These are phyloP conservation scores for Protodeltote pygarga DNA, from an alignment of 2,888 invertebrate genomes.

Conservation along the genomic window DNA sequence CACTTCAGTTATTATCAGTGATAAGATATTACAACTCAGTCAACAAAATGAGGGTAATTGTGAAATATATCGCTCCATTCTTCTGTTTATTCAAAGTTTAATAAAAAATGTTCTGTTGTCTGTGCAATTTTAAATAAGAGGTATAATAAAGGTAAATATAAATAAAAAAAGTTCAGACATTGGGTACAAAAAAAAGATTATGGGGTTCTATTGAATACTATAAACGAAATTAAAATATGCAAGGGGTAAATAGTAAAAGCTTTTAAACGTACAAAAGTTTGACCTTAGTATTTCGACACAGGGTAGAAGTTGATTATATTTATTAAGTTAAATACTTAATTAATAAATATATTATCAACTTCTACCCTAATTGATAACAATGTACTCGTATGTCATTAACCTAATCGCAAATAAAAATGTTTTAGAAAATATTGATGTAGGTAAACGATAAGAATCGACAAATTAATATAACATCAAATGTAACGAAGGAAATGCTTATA, in stretches of 20 bases:
- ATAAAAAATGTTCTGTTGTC: no score
- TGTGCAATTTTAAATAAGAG: no score
- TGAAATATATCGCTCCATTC: constrained; percentile 2
- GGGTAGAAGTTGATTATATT: no score
- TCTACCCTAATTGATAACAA: not conserved
- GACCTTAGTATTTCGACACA: no score
- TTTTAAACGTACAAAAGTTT: no score
- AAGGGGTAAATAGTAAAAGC: constrained; percentile 23
- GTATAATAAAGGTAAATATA: no score
- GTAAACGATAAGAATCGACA: not conserved
- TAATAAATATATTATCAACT: no score
- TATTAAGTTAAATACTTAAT: constrained; percentile 13
- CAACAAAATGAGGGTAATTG: constrained; percentile 28
- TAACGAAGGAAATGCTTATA: constrained; percentile 36
- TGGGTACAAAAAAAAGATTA: no score
- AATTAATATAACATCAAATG: constrained; percentile 3
- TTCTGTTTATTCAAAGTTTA: not conserved
- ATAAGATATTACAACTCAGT: constrained; percentile 37
- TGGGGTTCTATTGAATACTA: no score
- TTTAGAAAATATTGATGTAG: not conserved
- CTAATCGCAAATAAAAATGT: no score
- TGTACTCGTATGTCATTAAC: no score
- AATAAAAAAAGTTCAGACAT: no score
- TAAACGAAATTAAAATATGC: constrained; percentile 32
- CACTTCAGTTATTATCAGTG: constrained; percentile 26